A percentile compares a stretch with the other conserved stretches of the same genome.
Conservation (phyloP, 2,888 invertebrate genomes). For the Pardosa pseudoannulata region DNA sequence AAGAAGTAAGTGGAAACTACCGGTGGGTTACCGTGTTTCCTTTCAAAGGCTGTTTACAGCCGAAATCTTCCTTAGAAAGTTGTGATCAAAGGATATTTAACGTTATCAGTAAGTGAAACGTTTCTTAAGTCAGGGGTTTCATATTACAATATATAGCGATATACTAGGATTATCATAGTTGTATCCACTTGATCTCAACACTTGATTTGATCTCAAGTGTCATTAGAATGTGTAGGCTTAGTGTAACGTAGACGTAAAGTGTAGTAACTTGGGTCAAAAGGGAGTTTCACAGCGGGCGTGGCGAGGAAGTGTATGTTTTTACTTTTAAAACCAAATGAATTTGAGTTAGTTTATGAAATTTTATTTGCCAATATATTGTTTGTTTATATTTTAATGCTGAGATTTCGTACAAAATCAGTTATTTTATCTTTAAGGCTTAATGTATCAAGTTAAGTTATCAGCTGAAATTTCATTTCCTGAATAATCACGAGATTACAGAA, state of each 20-base stretch:
- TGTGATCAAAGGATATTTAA: neutral
- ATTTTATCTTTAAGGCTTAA: neutral
- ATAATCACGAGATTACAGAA: too few relatives aligned
- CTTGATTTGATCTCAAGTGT: neutral
- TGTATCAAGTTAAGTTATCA: neutral
- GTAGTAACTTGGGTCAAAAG: conserved; percentile 30
- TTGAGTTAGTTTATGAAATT: too few relatives aligned
- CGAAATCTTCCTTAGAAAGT: conserved; percentile 20
- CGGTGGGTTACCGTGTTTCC: conserved; percentile 12
- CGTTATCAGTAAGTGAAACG: neutral
- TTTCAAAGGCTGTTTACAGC: conserved; percentile 62
- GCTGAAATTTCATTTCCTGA: too few relatives aligned
- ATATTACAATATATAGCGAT: too few relatives aligned
- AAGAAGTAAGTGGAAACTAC: neutral
- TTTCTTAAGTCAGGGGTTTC: neutral
- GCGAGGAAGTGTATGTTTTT: conserved; percentile 44
- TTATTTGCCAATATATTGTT: too few relatives aligned
- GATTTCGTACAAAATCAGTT: neutral
- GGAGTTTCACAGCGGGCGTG: conserved; percentile 61
- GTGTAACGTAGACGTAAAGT: conserved; percentile 62
- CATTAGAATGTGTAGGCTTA: conserved; percentile 48
- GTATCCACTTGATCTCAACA: too few relatives aligned
- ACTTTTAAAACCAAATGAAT: too few relatives aligned
- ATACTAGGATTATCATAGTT: too few relatives aligned
- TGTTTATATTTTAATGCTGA: too few relatives aligned